These are phyloP conservation scores for Chrysodeixis includens DNA, from an alignment of 2,888 invertebrate species.

Conservation along the genomic window DNA sequence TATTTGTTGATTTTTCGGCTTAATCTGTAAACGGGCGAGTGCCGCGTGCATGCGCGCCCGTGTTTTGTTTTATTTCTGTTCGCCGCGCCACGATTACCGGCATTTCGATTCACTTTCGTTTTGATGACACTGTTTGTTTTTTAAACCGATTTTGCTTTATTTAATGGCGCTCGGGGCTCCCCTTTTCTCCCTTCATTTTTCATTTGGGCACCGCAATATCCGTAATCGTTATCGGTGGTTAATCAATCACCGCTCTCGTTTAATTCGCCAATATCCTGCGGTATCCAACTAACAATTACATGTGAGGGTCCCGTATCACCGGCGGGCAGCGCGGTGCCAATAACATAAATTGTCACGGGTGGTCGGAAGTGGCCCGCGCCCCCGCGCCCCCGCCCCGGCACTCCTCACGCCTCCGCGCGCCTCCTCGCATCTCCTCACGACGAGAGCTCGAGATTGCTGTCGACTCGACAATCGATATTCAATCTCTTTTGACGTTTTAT, in stretches of 20 bases:
- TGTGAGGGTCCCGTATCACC: conserved; percentile 84
- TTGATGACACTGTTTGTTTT: conserved; percentile 68
- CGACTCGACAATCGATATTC: conserved; percentile 88
- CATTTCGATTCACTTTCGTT: conserved; percentile 73
- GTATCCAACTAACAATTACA: conserved; percentile 87
- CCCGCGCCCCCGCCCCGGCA: conserved; percentile 55
- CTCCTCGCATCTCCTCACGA: conserved; percentile 59
- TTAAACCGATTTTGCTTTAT: conserved; percentile 68
- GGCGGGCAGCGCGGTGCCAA: conserved; percentile 82
- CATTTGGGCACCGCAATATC: conserved; percentile 74
- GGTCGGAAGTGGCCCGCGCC: conserved; percentile 77
- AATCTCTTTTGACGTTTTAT: conserved; percentile 88
- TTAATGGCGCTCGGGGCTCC: conserved; percentile 40
- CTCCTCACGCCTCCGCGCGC: conserved; percentile 52
- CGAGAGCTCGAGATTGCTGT: conserved; percentile 79
- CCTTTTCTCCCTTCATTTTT: conserved; percentile 72
- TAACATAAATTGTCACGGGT: conserved; percentile 88
- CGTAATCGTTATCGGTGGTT: conserved; percentile 83
- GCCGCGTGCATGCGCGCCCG: conserved; percentile 65
- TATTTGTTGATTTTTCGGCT: conserved; percentile 85
- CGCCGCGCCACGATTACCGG: conserved; percentile 62
- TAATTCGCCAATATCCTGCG: conserved; percentile 88
- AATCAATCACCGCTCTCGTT: conserved; percentile 86
- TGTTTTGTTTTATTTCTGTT: conserved; percentile 71
- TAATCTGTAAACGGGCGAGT: conserved; percentile 79